phyloP scores from a whole-genome alignment of 1,140 invertebrate species.

The Drosophila seguyi region DNA sequence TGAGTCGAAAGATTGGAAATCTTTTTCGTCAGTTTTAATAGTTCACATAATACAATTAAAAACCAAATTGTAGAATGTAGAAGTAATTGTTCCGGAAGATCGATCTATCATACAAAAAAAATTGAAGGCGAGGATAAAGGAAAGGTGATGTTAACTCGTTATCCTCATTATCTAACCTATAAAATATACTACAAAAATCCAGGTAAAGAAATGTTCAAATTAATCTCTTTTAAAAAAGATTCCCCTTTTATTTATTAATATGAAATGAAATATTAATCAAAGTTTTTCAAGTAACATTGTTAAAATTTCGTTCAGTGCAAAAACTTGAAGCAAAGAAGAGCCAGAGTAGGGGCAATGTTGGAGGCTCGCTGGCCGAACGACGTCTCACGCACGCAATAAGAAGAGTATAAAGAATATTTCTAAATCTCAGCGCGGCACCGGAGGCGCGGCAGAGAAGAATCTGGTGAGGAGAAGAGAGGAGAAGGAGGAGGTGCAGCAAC shows the following conservation, averaged over 20 bases:
- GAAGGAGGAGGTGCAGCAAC: not conserved
- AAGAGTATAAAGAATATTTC: slow-evolving; percentile 73
- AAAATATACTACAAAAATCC: too few relatives aligned
- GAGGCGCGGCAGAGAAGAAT: slow-evolving; percentile 48
- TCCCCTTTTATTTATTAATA: too few relatives aligned
- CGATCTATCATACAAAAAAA: too few relatives aligned
- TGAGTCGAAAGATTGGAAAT: not conserved
- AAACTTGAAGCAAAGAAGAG: slow-evolving; percentile 11
- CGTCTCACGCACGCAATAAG: slow-evolving; percentile 65
- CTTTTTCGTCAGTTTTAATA: not conserved
- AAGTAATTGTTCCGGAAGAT: not conserved
- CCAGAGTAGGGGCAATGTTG: not conserved
- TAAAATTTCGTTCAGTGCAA: slow-evolving; percentile 9
- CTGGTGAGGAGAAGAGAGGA: slow-evolving; percentile 2
- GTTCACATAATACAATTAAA: too few relatives aligned
- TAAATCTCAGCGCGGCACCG: slow-evolving; percentile 68
- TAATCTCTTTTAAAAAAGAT: too few relatives aligned
- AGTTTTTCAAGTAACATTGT: not conserved
- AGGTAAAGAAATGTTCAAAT: too few relatives aligned
- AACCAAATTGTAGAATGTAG: not conserved
- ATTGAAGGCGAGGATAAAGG: too few relatives aligned
- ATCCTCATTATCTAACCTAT: too few relatives aligned
- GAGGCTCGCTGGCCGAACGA: slow-evolving; percentile 6
- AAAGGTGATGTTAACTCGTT: too few relatives aligned
- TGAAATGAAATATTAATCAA: not conserved